Evolutionary conservation across 1,140 invertebrate species (phyloP).

Genomic region (Zaprionus davidi): DNA sequence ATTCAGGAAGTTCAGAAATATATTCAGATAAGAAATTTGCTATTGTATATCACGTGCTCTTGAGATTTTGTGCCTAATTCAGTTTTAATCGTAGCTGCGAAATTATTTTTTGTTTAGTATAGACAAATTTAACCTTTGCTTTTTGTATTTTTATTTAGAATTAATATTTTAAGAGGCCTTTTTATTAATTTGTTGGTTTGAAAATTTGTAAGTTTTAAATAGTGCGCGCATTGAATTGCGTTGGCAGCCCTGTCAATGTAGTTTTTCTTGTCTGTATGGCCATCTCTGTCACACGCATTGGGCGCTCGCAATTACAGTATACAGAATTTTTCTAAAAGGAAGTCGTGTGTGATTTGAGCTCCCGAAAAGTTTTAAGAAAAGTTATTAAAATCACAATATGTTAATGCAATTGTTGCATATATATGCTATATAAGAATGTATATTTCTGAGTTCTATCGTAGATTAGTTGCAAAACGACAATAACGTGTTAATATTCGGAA

Average conservation of each 20-base stretch:
- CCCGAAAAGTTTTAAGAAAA: slow-evolving; percentile 13
- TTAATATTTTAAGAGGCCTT: not conserved
- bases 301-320: slow-evolving; percentile 47
- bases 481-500: not conserved
- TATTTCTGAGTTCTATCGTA: not conserved
- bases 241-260: slow-evolving; percentile 25
- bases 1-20: slow-evolving; percentile 32
- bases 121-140: not conserved
- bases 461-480: not conserved
- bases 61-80: slow-evolving; percentile 18
- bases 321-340: slow-evolving; percentile 68
- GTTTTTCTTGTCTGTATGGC: slow-evolving; percentile 2
- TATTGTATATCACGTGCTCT: slow-evolving; percentile 21
- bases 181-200: not conserved
- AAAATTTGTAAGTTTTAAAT: slow-evolving; percentile 7
- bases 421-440: not conserved
- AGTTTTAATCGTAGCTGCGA: not conserved
- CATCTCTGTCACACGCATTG: slow-evolving; percentile 16
- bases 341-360: slow-evolving; percentile 46
- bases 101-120: not conserved
- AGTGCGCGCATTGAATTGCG: slow-evolving; percentile 8
- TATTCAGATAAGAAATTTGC: slow-evolving; percentile 27
- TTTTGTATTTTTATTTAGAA: not conserved
- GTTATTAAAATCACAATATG: not conserved
- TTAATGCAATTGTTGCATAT: not conserved